A percentile compares a stretch with the other conserved stretches of the same genome.
These are phyloP conservation scores for Corythoichthys intestinalis DNA, from an alignment of 2,113 vertebrate species.

Conservation along the genomic window DNA sequence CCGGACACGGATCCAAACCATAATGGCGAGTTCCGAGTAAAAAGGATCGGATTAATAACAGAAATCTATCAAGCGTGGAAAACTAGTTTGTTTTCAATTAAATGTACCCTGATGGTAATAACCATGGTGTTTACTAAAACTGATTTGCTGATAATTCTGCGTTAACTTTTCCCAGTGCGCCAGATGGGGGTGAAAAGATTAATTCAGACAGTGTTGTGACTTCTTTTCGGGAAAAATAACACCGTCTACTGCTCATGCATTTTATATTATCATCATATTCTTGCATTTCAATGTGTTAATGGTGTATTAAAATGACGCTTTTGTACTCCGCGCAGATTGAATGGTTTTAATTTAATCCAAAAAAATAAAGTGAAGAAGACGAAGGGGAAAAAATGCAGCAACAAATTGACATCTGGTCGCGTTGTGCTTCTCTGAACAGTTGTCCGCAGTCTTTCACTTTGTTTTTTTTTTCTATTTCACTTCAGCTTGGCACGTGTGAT, in stretches of 20 bases:
- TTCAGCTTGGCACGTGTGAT: conserved; percentile 65
- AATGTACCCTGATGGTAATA: conserved; percentile 17
- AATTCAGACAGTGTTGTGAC: conserved; percentile 17
- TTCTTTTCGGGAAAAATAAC: conserved; percentile 20
- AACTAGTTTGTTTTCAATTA: conserved; percentile 3
- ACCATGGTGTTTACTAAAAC: conserved; percentile 29
- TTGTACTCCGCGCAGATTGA: conserved; percentile 25
- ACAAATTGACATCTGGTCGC: conserved; percentile 68
- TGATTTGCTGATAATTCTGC: conserved; percentile 39
- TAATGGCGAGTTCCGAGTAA: background rate
- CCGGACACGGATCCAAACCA: conserved; percentile 9
- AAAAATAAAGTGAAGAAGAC: conserved; percentile 9
- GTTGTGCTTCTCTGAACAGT: conserved; percentile 68
- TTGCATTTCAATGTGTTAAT: background rate
- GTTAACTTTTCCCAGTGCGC: conserved; percentile 37
- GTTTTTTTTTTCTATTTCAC: conserved; percentile 69
- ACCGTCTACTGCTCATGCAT: conserved; percentile 4
- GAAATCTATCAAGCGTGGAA: conserved; percentile 3
- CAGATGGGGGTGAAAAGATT: conserved; percentile 41
- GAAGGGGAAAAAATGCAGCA: conserved; percentile 45
- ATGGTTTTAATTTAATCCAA: conserved; percentile 2
- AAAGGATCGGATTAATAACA: conserved; percentile 23
- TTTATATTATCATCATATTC: background rate
- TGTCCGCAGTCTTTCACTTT: conserved; percentile 72
- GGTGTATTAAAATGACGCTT: background rate